Conservation (phyloP, 1,140 invertebrate species). For the Brachionus sp. region DNA sequence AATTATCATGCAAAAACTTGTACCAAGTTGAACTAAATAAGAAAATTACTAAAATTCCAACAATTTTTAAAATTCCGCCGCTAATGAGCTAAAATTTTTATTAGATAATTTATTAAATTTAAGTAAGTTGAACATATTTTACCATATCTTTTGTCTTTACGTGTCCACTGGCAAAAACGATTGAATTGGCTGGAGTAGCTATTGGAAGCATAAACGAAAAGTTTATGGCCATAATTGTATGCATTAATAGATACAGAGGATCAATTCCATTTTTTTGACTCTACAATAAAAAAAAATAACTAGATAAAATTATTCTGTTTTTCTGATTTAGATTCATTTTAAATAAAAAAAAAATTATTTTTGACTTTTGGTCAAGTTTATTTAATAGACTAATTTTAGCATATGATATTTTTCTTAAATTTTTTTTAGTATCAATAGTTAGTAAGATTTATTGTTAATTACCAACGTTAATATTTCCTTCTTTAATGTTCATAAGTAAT, state of each 20-base stretch:
- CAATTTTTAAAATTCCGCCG: background rate
- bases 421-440: too few relatives aligned
- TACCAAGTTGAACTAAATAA: constrained; percentile 33
- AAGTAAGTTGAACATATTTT: too few relatives aligned
- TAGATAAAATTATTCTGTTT: background rate
- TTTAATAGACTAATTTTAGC: too few relatives aligned
- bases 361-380: too few relatives aligned
- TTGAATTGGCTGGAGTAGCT: constrained; percentile 40
- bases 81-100: background rate
- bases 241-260: background rate
- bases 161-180: constrained; percentile 34
- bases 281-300: background rate
- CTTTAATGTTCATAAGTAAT: too few relatives aligned
- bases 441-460: too few relatives aligned
- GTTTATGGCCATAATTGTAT: constrained; percentile 4
- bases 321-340: too few relatives aligned
- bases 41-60: constrained; percentile 15
- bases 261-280: background rate
- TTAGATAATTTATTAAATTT: too few relatives aligned
- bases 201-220: constrained; percentile 45
- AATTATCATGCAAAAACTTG: background rate
- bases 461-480: too few relatives aligned
- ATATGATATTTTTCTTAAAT: background rate
- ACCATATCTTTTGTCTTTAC: constrained; percentile 35
- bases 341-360: too few relatives aligned